Evolutionary conservation across 2,113 vertebrate species (phyloP).

Genomic region (Pan troglodytes): DNA sequence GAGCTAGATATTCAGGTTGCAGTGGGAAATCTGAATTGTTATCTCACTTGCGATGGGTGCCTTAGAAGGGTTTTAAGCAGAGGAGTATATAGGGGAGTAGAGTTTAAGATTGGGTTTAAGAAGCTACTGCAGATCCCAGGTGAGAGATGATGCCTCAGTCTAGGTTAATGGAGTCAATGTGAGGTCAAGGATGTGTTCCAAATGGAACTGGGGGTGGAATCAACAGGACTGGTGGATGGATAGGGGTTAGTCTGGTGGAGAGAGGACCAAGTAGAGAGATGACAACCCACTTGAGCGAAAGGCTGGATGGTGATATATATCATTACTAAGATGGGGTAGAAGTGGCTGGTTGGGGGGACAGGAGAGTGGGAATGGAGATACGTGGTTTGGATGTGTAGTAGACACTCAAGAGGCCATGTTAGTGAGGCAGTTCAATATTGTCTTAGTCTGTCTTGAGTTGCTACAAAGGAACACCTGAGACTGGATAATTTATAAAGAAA

Average conservation of each 20-base stretch:
- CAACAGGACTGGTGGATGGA: background rate
- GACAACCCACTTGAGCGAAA: background rate
- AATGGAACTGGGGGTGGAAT: no score
- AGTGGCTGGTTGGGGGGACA: background rate
- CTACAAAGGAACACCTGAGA: no score
- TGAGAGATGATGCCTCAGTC: background rate
- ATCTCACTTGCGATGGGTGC: background rate
- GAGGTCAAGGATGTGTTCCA: background rate
- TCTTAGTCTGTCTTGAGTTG: no score
- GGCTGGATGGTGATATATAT: accelerated
- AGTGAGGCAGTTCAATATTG: background rate
- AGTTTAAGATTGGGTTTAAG: background rate
- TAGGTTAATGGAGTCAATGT: background rate
- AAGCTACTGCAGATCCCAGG: background rate
- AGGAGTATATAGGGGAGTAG: accelerated
- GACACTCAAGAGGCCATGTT: accelerated
- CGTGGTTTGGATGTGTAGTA: accelerated
- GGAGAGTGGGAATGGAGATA: background rate
- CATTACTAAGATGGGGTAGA: background rate
- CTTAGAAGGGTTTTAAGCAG: background rate
- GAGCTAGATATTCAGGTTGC: background rate
- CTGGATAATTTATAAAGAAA: no score
- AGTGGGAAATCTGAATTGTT: background rate
- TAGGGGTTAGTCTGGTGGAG: background rate
- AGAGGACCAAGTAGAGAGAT: background rate